These are phyloP conservation scores for Cynopterus sphinx DNA, from an alignment of 2,797 vertebrate species.

Conservation along the genomic window DNA sequence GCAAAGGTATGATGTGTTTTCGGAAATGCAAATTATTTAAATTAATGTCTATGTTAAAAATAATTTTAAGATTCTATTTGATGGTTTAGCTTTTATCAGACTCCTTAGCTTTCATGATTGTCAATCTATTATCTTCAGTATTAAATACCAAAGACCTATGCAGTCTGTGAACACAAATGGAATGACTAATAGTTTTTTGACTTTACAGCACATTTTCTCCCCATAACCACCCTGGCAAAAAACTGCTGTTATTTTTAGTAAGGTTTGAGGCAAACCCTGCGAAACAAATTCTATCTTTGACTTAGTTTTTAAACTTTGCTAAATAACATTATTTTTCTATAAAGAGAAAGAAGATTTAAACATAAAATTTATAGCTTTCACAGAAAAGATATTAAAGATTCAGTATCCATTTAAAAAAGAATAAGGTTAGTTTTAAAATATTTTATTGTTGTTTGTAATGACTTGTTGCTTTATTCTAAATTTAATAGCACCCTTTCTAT, in stretches of 20 bases:
- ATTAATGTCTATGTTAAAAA: background rate
- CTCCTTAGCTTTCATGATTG: background rate
- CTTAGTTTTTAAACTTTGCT: conserved; percentile 23
- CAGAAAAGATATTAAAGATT: background rate
- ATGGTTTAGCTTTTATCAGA: background rate
- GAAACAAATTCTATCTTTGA: background rate
- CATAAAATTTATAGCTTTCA: background rate
- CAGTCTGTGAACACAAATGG: background rate
- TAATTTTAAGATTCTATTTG: background rate
- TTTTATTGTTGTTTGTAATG: background rate
- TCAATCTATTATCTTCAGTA: background rate
- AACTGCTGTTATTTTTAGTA: conserved; percentile 6
- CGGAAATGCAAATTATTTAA: background rate
- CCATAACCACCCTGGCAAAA: background rate
- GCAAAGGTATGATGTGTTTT: background rate
- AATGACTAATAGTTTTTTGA: background rate
- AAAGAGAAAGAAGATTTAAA: background rate
- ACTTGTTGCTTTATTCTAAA: background rate
- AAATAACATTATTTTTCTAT: conserved; percentile 5
- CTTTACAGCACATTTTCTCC: background rate
- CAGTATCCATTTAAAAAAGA: background rate
- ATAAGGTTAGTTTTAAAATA: background rate
- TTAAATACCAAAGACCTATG: background rate
- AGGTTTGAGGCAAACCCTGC: background rate
- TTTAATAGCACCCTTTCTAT: background rate